Evolutionary conservation across 1,140 invertebrate species (phyloP).

Genomic region (Choristoneura fumiferana): DNA sequence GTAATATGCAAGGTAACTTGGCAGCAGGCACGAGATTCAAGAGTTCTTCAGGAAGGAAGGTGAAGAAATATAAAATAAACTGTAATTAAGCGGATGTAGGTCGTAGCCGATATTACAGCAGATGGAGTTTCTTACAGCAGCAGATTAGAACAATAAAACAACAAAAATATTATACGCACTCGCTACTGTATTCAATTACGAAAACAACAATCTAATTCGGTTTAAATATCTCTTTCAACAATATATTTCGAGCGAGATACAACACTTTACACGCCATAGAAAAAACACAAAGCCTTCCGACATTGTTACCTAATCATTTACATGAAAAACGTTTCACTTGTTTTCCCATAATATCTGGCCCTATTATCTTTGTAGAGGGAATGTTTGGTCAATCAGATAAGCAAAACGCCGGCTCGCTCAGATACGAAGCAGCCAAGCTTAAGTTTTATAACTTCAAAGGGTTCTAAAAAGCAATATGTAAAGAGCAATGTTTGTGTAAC

Average conservation of each 20-base stretch:
- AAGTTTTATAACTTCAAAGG: slow-evolving; percentile 15
- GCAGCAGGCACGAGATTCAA: too few relatives aligned
- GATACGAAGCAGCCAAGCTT: slow-evolving; percentile 6
- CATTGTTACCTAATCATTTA: slow-evolving; percentile 13
- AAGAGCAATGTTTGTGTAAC: not conserved
- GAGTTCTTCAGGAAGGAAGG: too few relatives aligned
- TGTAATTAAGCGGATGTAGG: too few relatives aligned
- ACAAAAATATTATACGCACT: too few relatives aligned
- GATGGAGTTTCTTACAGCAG: too few relatives aligned
- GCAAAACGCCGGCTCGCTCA: slow-evolving; percentile 1
- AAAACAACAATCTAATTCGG: slow-evolving; percentile 1
- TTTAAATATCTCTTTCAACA: not conserved
- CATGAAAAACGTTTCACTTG: slow-evolving; percentile 9
- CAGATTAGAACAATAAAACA: too few relatives aligned
- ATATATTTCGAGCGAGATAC: not conserved
- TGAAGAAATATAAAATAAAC: too few relatives aligned
- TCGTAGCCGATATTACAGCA: too few relatives aligned
- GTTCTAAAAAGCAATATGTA: slow-evolving; percentile 15
- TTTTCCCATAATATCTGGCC: slow-evolving; percentile 1
- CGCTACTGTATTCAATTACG: too few relatives aligned
- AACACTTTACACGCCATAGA: not conserved
- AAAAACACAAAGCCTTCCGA: not conserved
- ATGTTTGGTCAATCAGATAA: slow-evolving; percentile 17
- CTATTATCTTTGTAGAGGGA: slow-evolving; percentile 2
- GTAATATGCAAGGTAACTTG: too few relatives aligned